Evolutionary conservation across 1,140 invertebrate species (phyloP).

Genomic region (Paralvinella palmiformis): DNA sequence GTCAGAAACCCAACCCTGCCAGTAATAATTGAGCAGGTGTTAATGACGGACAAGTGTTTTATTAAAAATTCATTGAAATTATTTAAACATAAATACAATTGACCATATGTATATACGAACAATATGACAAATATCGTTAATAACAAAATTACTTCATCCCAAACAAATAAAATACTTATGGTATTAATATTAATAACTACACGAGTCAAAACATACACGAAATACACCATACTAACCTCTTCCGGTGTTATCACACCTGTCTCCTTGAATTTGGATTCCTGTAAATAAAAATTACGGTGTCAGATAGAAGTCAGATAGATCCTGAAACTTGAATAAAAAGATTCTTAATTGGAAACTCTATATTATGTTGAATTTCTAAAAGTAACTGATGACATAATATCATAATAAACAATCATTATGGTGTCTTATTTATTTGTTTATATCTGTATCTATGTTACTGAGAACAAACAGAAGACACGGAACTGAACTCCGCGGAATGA

Average conservation of each 20-base stretch:
- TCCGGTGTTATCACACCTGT: constrained; percentile 91
- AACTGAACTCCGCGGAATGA: too few species aligned
- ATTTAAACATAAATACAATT: neutral
- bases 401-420: neutral
- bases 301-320: neutral
- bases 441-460: too few species aligned
- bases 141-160: neutral
- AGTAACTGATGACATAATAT: constrained; percentile 1
- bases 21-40: too few species aligned
- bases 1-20: too few species aligned
- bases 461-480: too few species aligned
- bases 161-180: neutral
- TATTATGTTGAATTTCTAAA: constrained; percentile 5
- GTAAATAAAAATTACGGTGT: constrained; percentile 29
- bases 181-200: neutral
- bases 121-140: neutral
- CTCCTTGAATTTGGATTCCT: constrained; percentile 98
- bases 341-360: neutral
- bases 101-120: neutral
- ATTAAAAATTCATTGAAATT: too few species aligned
- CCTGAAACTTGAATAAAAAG: too few species aligned
- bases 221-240: constrained; percentile 48
- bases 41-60: too few species aligned
- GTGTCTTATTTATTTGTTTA: neutral
- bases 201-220: neutral